Percentiles rank a stretch among this genome's conserved stretches.
phyloP scores from a whole-genome alignment of 92 coral and sea anemone species.

The Paragorgia papillata region DNA sequence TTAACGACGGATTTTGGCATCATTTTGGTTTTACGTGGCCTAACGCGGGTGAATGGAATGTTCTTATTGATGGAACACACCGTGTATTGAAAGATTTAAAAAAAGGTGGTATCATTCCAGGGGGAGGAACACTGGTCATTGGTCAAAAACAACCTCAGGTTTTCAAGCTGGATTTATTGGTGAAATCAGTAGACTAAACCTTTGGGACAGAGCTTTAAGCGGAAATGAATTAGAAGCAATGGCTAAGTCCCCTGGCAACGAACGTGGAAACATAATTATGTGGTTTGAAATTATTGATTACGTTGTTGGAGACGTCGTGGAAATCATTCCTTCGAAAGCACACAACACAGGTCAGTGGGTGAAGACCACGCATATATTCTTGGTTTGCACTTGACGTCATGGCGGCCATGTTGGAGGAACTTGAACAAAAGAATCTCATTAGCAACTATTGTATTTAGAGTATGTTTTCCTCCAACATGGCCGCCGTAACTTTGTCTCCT shows the following conservation, averaged over 20 bases:
- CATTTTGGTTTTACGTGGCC: slow-evolving; percentile 23
- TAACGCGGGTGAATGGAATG: slow-evolving; percentile 1
- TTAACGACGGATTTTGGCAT: slow-evolving; percentile 29
- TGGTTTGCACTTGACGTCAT: no score
- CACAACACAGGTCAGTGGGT: slow-evolving; percentile 15
- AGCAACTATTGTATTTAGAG: no score
- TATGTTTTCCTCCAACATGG: no score
- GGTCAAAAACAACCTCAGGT: neutral
- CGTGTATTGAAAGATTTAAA: neutral
- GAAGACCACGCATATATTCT: no score
- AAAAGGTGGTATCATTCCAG: neutral
- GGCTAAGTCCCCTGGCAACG: neutral
- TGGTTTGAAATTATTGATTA: neutral
- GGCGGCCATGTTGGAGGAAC: no score
- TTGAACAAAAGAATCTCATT: no score
- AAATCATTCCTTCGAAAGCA: slow-evolving; percentile 6
- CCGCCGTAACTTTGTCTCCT: no score
- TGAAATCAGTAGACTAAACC: slow-evolving; percentile 13
- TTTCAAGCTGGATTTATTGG: neutral
- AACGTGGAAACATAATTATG: neutral
- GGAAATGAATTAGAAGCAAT: slow-evolving; percentile 19
- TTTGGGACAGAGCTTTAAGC: slow-evolving; percentile 16
- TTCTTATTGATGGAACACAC: slow-evolving; percentile 16
- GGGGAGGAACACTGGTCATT: slow-evolving; percentile 23
- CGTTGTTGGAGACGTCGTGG: neutral